Base-by-base conservation (phyloP, 2,888 invertebrate species). In the Latheticus oryzae region DNA sequence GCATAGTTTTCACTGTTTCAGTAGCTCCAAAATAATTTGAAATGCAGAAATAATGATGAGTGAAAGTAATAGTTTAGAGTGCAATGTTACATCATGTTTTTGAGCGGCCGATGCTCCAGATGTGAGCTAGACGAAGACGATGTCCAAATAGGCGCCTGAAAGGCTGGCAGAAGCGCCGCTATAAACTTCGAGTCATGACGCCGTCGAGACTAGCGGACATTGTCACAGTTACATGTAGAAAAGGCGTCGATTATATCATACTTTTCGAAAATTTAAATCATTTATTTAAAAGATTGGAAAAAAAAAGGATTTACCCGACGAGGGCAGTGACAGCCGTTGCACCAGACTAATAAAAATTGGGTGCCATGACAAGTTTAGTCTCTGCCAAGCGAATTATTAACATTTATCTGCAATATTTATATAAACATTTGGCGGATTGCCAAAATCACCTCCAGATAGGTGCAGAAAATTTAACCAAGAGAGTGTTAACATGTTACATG, bases 141-240 rank as follows among this genome's bases (percentile, higher is more conserved):
- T 58, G 35, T 50, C 62, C 38, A 51, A 53, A 52, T 48, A 57
- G 75, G 73, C 74, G 74, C 74, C 76, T 61, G 66, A 60, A 66
- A 63, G 74, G 73, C 76, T 74, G 70, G 71, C 66, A 63, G 67
- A 69, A 73, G 72, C 74, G 74, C 70, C 74, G 72, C 68, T 68
- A 71, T 73, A 73, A 73, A 74, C 73, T 71, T 66, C 60, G 62
- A 65, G 69, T 66, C 69, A 69, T 42, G 74, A 70, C 73, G 73
- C 73, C 73, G 73, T 67, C 72, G 65, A 65, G 73, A 67, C 73
- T 73, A 69, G 69, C 70, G 71, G 72, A 68, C 72, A 73, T 73
- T 73, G 73, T 74, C 72, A 74, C 75, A 74, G 72, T 69, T 72
- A 69, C 68, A 58, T 58, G 45, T 43, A 45, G 43, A 56, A 33